phyloP scores from a whole-genome alignment of 2,797 vertebrate genomes.

The Anomalospiza imberbis region DNA sequence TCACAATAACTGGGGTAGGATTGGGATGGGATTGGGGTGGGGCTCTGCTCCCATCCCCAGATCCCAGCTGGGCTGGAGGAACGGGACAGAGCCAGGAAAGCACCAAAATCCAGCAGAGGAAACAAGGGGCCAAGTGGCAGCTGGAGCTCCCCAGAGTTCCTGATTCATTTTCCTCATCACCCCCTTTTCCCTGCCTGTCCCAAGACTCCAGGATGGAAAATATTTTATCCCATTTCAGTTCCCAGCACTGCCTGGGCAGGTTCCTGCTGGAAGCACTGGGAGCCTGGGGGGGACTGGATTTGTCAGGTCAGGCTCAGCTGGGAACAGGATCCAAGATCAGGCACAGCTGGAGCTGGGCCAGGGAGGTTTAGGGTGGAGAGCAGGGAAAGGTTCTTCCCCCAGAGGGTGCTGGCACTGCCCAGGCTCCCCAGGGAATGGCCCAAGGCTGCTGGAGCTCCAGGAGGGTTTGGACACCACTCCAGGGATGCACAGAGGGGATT shows the following conservation, averaged over 20 bases:
- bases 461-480: accelerated
- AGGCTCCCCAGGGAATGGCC: not conserved
- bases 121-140: not conserved
- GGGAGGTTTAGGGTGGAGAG: not conserved
- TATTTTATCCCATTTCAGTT: not conserved
- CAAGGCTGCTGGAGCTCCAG: not conserved
- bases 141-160: accelerated
- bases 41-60: not conserved
- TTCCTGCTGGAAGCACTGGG: not conserved
- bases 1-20: not conserved
- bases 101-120: not conserved
- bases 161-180: not conserved
- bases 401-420: not conserved
- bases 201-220: not conserved
- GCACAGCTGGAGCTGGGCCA: not conserved
- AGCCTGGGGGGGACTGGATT: not conserved
- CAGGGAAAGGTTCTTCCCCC: not conserved
- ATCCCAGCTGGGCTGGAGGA: not conserved
- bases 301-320: not conserved
- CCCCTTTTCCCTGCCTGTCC: not conserved
- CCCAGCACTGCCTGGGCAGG: not conserved
- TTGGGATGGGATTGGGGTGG: not conserved
- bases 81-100: accelerated
- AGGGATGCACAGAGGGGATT: not conserved
- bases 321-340: not conserved